Percentiles rank a stretch among this genome's conserved stretches.
These are phyloP conservation scores for Petromus typicus DNA, from an alignment of 2,113 vertebrate genomes.

Conservation along the genomic window DNA sequence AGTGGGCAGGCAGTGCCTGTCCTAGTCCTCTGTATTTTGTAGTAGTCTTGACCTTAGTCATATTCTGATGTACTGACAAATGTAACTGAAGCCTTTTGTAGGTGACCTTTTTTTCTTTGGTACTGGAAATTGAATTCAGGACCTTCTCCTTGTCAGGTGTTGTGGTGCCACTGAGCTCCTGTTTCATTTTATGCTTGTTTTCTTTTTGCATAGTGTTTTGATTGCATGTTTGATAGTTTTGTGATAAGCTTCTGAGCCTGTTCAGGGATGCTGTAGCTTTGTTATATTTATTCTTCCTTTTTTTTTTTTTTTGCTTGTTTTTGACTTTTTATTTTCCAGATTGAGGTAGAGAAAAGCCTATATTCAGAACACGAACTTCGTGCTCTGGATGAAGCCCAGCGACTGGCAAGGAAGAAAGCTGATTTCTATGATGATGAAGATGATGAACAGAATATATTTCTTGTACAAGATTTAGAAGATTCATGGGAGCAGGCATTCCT, in stretches of 20 bases:
- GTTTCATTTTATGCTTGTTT: not conserved
- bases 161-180: not conserved
- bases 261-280: not conserved
- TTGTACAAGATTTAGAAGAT: constrained; percentile 94
- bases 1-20: not conserved
- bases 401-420: constrained; percentile 87
- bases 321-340: constrained; percentile 81
- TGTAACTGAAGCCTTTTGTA: not conserved
- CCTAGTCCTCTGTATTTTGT: not conserved
- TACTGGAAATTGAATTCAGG: no score
- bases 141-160: no score
- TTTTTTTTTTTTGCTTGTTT: not conserved
- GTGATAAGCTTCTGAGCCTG: not conserved
- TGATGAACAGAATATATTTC: constrained; percentile 83
- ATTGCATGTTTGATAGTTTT: not conserved
- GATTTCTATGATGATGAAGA: constrained; percentile 83
- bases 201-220: not conserved
- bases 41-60: not conserved
- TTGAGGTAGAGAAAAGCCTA: constrained; percentile 93
- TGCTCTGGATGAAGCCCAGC: constrained; percentile 89
- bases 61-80: not conserved
- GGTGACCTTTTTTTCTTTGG: not conserved
- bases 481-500: constrained; percentile 94
- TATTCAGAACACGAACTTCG: constrained; percentile 95
- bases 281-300: not conserved